Percentiles rank a stretch among this genome's conserved stretches.
These are phyloP conservation scores for Strigamia transsilvanica DNA, from an alignment of 2,888 invertebrate species.

Conservation along the genomic window DNA sequence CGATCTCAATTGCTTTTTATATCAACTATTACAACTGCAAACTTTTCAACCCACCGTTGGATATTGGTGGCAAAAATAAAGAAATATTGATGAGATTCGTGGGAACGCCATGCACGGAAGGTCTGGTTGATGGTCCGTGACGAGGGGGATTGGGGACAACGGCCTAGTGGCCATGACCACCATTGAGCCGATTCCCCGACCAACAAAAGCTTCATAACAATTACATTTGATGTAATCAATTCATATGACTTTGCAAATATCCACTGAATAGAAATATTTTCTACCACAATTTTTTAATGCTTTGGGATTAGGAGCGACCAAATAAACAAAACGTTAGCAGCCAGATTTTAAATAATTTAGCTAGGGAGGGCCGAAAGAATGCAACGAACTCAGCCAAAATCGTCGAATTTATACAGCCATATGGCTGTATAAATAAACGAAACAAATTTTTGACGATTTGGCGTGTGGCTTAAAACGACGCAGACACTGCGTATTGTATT, in stretches of 20 bases:
- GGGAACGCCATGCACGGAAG: neutral
- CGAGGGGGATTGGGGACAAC: constrained; percentile 17
- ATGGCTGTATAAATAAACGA: too few species aligned
- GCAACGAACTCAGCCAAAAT: too few species aligned
- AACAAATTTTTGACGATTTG: too few species aligned
- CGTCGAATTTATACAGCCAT: too few species aligned
- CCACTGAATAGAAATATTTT: neutral
- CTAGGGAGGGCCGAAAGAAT: too few species aligned
- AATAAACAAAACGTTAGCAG: neutral
- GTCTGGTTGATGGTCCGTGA: neutral
- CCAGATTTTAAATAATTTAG: too few species aligned
- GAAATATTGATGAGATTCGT: constrained; percentile 18
- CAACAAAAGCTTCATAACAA: constrained; percentile 5
- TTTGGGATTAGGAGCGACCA: neutral
- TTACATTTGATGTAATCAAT: neutral
- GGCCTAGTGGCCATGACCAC: constrained; percentile 15
- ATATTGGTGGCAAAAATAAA: neutral
- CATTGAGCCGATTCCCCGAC: neutral
- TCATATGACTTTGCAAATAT: constrained; percentile 6
- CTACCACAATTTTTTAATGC: neutral
- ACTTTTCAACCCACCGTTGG: neutral
- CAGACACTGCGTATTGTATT: too few species aligned
- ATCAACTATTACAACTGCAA: neutral
- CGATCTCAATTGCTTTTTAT: constrained; percentile 35
- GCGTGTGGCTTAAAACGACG: too few species aligned